Percentiles rank a stretch among this genome's conserved stretches.
Evolutionary conservation across 2,888 invertebrate genomes (phyloP).

Genomic region (Epirrhoe tristata): DNA sequence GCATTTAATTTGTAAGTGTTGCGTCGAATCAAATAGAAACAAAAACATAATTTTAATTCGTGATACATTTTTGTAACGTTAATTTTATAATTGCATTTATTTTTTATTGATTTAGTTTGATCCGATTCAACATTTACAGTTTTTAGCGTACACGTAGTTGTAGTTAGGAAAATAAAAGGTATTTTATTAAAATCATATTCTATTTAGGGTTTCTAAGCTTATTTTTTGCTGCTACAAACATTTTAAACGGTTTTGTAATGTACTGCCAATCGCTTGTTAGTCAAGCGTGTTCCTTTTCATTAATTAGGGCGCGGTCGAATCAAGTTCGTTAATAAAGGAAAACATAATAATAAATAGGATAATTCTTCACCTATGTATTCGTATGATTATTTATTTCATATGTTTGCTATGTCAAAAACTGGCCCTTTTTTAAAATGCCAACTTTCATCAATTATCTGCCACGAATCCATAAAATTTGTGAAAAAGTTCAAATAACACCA

Average conservation of each 20-base stretch:
- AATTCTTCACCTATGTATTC: slow-evolving; percentile 1
- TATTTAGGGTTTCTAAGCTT: slow-evolving; percentile 28
- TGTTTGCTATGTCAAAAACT: background rate
- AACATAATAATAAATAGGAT: slow-evolving; percentile 24
- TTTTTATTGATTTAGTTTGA: slow-evolving; percentile 31
- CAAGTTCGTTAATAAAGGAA: slow-evolving; percentile 13
- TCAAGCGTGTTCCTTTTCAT: slow-evolving; percentile 28
- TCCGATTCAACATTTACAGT: slow-evolving; percentile 39
- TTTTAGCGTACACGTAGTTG: slow-evolving; percentile 42
- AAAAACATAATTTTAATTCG: slow-evolving; percentile 21
- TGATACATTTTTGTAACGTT: slow-evolving; percentile 26
- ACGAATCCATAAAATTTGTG: background rate
- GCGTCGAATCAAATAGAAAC: slow-evolving; percentile 36
- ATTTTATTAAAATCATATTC: slow-evolving; percentile 42
- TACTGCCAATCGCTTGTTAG: slow-evolving; percentile 34
- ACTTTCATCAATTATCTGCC: slow-evolving; percentile 2
- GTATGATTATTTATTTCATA: background rate
- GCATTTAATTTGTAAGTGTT: slow-evolving; percentile 46
- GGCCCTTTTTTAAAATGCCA: background rate
- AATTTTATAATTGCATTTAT: slow-evolving; percentile 30
- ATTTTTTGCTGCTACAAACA: slow-evolving; percentile 29
- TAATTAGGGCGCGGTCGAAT: slow-evolving; percentile 19
- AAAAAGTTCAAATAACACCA: background rate
- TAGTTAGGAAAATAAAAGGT: slow-evolving; percentile 43
- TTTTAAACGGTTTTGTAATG: slow-evolving; percentile 21